These are phyloP conservation scores for Ormyrus rosae DNA, from an alignment of 2,888 invertebrate species.

Conservation along the genomic window DNA sequence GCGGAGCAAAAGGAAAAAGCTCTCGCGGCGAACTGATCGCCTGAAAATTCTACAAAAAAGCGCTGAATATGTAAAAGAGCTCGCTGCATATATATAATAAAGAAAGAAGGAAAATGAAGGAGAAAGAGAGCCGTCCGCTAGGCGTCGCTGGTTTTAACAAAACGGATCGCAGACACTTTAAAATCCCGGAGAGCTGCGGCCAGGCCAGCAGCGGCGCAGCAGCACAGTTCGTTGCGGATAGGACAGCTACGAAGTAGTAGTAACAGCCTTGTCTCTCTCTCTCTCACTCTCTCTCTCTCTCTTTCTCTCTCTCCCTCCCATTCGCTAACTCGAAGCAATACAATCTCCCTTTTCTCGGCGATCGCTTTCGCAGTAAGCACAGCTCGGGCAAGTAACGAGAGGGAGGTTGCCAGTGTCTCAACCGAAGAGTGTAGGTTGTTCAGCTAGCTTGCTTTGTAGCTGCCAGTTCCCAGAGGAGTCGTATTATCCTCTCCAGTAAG, in stretches of 20 bases:
- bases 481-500: not conserved
- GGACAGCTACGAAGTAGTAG: not conserved
- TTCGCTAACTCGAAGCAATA: no score
- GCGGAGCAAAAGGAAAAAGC: no score
- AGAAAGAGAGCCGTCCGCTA: constrained; percentile 35
- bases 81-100: not conserved
- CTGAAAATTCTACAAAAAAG: no score
- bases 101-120: not conserved
- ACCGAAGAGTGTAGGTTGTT: no score
- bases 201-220: no score
- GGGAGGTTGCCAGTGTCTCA: no score
- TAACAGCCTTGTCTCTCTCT: constrained; percentile 11
- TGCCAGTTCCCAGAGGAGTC: not conserved
- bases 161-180: constrained; percentile 30
- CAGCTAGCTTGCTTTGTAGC: not conserved
- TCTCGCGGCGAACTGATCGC: no score
- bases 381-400: no score
- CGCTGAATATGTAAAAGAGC: no score
- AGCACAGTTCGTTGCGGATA: not conserved
- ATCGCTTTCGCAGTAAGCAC: no score
- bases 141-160: constrained; percentile 46
- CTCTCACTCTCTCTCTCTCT: constrained; percentile 11
- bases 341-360: no score
- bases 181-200: constrained; percentile 33
- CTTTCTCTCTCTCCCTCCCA: not conserved